phyloP scores from a whole-genome alignment of 2,113 vertebrate species.

The Cyanoramphus novaezelandiae region DNA sequence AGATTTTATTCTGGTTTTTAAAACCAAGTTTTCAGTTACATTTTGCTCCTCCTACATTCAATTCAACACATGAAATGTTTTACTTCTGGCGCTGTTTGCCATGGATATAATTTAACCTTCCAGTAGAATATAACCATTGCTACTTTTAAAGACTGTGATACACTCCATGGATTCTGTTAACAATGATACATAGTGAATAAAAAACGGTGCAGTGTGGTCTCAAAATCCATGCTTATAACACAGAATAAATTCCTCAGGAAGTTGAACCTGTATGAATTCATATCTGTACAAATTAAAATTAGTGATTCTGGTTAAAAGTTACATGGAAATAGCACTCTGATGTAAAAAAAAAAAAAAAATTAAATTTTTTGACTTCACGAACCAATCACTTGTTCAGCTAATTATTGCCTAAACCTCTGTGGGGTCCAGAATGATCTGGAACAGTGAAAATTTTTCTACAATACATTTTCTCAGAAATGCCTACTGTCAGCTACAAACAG shows the following conservation, averaged over 20 bases:
- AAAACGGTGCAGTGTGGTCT: neutral
- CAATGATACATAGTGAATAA: neutral
- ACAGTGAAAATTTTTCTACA: neutral
- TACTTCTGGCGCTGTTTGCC: neutral
- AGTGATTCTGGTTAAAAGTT: neutral
- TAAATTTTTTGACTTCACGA: neutral
- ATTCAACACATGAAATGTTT: neutral
- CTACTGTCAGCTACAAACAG: neutral
- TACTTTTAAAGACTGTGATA: neutral
- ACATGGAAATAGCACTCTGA: neutral
- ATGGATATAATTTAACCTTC: neutral
- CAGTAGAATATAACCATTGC: neutral
- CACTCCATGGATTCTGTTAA: neutral
- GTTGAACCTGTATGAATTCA: neutral
- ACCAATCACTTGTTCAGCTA: neutral
- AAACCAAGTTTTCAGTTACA: neutral
- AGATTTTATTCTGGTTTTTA: neutral
- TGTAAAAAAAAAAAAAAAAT: neutral
- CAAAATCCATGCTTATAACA: neutral
- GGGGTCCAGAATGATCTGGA: neutral
- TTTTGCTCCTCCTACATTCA: neutral
- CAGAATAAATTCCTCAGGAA: neutral
- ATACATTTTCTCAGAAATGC: neutral
- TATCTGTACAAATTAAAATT: neutral
- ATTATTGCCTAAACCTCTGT: neutral